These are phyloP conservation scores for Saimiri boliviensis DNA, from an alignment of 2,113 vertebrate species.

Conservation along the genomic window DNA sequence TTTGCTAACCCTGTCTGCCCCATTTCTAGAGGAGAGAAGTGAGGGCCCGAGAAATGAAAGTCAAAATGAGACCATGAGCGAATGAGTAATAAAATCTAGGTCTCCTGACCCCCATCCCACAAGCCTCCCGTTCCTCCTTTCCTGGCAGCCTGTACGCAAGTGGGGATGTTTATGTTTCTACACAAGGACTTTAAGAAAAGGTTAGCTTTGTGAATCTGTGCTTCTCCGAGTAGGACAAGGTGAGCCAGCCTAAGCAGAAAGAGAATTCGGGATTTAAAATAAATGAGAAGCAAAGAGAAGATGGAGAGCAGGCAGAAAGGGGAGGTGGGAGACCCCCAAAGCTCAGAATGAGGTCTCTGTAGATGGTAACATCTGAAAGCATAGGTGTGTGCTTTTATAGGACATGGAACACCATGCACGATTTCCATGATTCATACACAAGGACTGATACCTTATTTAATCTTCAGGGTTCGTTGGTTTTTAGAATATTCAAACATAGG, in stretches of 20 bases:
- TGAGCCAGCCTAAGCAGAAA: background rate
- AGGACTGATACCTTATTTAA: background rate
- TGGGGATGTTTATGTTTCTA: no score
- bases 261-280: background rate
- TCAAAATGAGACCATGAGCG: accelerated
- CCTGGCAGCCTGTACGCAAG: background rate
- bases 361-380: background rate
- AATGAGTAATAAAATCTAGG: background rate
- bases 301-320: background rate
- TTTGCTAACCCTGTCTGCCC: background rate
- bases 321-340: no score
- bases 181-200: background rate
- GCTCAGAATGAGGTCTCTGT: background rate
- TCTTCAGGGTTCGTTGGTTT: constrained; percentile 45
- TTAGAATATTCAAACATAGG: constrained; percentile 60
- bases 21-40: background rate
- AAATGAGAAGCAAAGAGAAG: background rate
- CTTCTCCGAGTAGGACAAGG: background rate
- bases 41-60: background rate
- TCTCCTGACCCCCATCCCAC: background rate
- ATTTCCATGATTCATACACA: background rate
- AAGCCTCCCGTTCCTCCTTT: background rate
- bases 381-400: accelerated
- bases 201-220: background rate
- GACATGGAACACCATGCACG: background rate